Evolutionary conservation across 2,888 invertebrate genomes (phyloP).

Genomic region (Dioctria rufipes): DNA sequence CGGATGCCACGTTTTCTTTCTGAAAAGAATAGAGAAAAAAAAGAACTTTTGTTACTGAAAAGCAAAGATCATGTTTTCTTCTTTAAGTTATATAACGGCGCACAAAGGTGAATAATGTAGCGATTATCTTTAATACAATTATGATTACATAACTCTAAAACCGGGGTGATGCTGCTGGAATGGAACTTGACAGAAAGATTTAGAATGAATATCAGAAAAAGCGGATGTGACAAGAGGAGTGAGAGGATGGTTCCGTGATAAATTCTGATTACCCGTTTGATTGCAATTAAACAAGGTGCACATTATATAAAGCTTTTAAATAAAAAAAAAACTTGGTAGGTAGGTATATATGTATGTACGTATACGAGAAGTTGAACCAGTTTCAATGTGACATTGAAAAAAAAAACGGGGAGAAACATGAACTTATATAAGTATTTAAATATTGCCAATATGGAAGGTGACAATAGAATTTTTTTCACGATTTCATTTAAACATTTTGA

Average conservation of each 20-base stretch:
- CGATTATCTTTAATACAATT: constrained; percentile 33
- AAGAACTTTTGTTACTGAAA: constrained; percentile 7
- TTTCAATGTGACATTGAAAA: neutral
- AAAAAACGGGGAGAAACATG: neutral
- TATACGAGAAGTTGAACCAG: constrained; percentile 6
- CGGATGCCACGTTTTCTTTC: constrained; percentile 8
- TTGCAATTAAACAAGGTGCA: neutral
- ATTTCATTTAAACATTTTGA: too few species aligned
- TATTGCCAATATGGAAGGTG: too few species aligned
- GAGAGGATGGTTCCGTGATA: neutral
- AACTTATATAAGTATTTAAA: too few species aligned
- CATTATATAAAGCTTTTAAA: neutral
- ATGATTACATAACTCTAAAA: constrained; percentile 5
- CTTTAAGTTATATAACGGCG: constrained; percentile 19
- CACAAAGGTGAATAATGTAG: constrained; percentile 21
- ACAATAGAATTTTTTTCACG: too few species aligned
- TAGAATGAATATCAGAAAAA: neutral
- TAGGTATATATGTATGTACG: neutral
- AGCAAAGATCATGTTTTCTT: constrained; percentile 13
- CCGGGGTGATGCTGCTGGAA: neutral
- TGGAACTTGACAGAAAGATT: neutral
- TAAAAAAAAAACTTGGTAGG: neutral
- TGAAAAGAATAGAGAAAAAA: constrained; percentile 14
- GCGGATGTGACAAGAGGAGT: constrained; percentile 8
- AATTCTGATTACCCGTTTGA: neutral